phyloP scores from a whole-genome alignment of 1,140 invertebrate species.

The Camponotus floridanus region DNA sequence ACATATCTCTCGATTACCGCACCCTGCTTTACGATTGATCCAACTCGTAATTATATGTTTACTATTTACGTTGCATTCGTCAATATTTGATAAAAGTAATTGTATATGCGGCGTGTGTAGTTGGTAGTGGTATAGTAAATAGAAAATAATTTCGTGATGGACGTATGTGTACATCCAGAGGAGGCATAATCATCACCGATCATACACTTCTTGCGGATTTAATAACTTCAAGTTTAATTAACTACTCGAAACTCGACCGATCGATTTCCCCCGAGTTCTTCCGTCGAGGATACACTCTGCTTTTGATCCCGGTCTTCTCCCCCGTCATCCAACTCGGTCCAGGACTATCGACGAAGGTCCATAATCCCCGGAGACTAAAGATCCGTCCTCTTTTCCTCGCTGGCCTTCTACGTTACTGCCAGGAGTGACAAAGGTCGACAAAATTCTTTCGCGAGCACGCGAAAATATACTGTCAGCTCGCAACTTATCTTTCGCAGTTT shows the following conservation, averaged over 20 bases:
- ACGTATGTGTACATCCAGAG: constrained; percentile 17
- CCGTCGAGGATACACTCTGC: constrained; percentile 56
- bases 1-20: constrained; percentile 18
- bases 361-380: constrained; percentile 69
- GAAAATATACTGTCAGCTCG: constrained; percentile 33
- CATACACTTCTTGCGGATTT: constrained; percentile 82
- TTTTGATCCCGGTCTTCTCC: constrained; percentile 58
- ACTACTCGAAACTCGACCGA: constrained; percentile 82
- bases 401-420: constrained; percentile 32
- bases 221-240: constrained; percentile 85
- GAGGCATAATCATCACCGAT: constrained; percentile 49
- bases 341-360: constrained; percentile 58
- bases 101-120: constrained; percentile 1
- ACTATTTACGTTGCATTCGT: constrained; percentile 47
- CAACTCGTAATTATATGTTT: constrained; percentile 56
- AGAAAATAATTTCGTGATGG: constrained; percentile 55
- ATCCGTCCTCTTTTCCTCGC: constrained; percentile 15
- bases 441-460: constrained; percentile 54
- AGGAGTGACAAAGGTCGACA: constrained; percentile 48
- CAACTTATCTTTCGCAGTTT: constrained; percentile 49
- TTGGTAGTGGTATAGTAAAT: constrained; percentile 25
- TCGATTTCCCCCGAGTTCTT: constrained; percentile 80
- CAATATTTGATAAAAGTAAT: constrained; percentile 60
- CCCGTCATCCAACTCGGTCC: constrained; percentile 52
- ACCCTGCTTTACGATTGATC: constrained; percentile 31